These are phyloP conservation scores for Montipora cactus DNA, from an alignment of 64 coral and sea anemone species.

Conservation along the genomic window DNA sequence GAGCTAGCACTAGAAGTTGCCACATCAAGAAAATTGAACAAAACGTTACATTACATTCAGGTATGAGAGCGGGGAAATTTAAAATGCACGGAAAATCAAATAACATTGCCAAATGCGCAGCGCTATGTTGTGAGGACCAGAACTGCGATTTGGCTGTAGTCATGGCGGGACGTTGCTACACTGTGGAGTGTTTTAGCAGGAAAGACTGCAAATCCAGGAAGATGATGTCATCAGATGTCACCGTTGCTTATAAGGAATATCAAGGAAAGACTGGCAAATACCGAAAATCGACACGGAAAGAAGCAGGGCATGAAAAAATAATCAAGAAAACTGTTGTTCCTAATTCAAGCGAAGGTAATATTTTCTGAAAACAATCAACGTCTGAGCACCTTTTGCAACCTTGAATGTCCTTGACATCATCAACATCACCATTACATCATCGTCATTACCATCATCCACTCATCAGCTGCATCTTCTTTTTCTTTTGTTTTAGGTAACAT, in stretches of 20 bases:
- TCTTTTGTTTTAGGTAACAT: constrained; percentile 46
- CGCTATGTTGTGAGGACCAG: constrained; percentile 53
- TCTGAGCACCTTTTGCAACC: not conserved
- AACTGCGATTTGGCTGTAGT: constrained; percentile 73
- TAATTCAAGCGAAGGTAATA: constrained; percentile 64
- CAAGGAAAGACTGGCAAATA: not conserved
- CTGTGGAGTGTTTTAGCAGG: constrained; percentile 71
- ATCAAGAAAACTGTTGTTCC: constrained; percentile 74
- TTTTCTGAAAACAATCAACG: not conserved
- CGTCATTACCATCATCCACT: too few species aligned
- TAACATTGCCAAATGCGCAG: constrained; percentile 63
- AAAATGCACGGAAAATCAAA: constrained; percentile 47
- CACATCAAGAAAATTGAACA: constrained; percentile 40
- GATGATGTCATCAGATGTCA: constrained; percentile 1
- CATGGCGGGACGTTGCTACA: constrained; percentile 72
- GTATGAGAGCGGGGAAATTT: constrained; percentile 75
- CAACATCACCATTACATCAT: too few species aligned
- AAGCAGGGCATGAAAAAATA: constrained; percentile 19
- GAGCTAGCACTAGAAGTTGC: not conserved
- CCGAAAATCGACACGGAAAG: not conserved
- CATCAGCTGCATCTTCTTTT: not conserved
- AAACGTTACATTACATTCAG: constrained; percentile 38
- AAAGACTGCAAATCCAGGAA: constrained; percentile 56
- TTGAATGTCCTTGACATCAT: not conserved
- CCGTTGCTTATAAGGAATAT: constrained; percentile 59